These are phyloP conservation scores for Neolamprologus kungweensis DNA, from an alignment of 2,113 vertebrate genomes.

Conservation along the genomic window DNA sequence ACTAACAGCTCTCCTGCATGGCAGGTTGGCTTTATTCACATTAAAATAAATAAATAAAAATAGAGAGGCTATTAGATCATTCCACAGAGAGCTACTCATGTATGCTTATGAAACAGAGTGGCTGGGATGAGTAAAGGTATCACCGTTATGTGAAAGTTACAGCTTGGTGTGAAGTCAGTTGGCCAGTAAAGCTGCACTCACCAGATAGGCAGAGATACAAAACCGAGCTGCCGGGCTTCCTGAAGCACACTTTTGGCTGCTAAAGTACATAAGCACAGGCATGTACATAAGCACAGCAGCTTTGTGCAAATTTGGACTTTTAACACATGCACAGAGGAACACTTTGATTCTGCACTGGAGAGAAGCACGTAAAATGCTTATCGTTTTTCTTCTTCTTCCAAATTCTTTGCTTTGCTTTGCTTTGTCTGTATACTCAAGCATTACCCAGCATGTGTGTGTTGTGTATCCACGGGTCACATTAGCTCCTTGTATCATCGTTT, in stretches of 20 bases:
- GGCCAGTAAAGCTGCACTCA: constrained; percentile 33
- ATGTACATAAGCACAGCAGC: background rate
- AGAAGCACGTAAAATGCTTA: background rate
- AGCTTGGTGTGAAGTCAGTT: constrained; percentile 65
- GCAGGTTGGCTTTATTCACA: constrained; percentile 10
- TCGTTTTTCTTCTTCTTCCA: background rate
- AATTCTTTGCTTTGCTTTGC: background rate
- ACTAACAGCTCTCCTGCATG: constrained; percentile 2
- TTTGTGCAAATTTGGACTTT: background rate
- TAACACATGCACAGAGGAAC: background rate
- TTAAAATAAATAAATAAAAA: constrained; percentile 22
- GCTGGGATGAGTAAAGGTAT: constrained; percentile 45
- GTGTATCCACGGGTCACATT: background rate
- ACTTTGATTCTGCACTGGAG: background rate
- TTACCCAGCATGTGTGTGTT: background rate
- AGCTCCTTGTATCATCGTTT: constrained; percentile 21
- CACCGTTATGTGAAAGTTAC: constrained; percentile 63
- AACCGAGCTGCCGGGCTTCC: background rate
- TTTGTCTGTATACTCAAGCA: background rate
- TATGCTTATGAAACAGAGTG: constrained; percentile 47
- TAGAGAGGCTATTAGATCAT: constrained; percentile 35
- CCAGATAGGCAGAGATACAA: constrained; percentile 22
- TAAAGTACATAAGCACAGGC: background rate
- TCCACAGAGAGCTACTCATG: constrained; percentile 41
- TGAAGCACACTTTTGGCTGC: background rate